These are phyloP conservation scores for Thunnus thynnus DNA, from an alignment of 2,113 vertebrate genomes.

Conservation along the genomic window DNA sequence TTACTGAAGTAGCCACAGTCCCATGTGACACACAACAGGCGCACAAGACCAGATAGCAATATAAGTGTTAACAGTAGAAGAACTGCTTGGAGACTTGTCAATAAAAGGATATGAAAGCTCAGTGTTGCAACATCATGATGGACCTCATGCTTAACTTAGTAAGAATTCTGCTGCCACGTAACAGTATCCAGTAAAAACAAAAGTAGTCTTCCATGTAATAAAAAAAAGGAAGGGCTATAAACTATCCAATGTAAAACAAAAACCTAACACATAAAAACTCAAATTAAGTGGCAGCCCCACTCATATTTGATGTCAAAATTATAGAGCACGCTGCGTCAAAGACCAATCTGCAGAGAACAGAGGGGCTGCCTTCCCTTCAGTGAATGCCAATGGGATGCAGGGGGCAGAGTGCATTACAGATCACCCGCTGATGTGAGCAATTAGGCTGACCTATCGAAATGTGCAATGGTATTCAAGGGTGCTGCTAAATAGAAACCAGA, in stretches of 20 bases:
- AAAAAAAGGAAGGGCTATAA: background rate
- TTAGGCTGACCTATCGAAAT: constrained; percentile 64
- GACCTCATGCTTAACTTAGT: background rate
- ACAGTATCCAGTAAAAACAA: background rate
- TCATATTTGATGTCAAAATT: constrained; percentile 18
- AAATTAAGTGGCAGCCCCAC: constrained; percentile 28
- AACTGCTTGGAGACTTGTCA: background rate
- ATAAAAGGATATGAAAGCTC: constrained; percentile 33
- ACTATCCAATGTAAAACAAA: background rate
- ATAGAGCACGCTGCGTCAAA: constrained; percentile 17
- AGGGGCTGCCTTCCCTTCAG: constrained; percentile 16
- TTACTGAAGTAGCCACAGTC: background rate
- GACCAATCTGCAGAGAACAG: constrained; percentile 8
- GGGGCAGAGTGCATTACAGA: constrained; percentile 35
- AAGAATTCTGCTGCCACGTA: background rate
- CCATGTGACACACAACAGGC: constrained; percentile 5
- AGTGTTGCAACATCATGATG: background rate
- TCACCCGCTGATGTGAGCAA: constrained; percentile 46
- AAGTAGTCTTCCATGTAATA: background rate
- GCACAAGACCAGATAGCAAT: background rate
- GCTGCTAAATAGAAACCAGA: constrained; percentile 4
- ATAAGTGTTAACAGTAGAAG: background rate
- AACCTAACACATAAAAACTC: background rate
- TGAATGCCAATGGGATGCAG: constrained; percentile 37
- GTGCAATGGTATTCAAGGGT: constrained; percentile 26